A percentile compares a stretch with the other conserved stretches of the same genome.
These are phyloP conservation scores for Tuta absoluta DNA, from an alignment of 2,888 invertebrate genomes.

Conservation along the genomic window DNA sequence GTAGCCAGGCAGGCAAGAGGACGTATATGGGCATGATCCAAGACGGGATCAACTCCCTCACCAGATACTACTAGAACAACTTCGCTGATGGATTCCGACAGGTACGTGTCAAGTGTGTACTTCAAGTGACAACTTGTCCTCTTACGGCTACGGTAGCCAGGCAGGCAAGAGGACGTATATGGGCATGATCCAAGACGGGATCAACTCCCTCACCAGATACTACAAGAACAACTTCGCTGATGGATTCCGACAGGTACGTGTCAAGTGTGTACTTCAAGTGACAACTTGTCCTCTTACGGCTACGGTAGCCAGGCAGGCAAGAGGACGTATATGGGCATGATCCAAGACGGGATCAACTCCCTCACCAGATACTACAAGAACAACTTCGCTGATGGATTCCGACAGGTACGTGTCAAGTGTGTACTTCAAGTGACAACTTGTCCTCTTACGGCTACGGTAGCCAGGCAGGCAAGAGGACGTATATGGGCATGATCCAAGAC, in stretches of 20 bases:
- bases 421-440: not conserved
- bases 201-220: conserved; percentile 95
- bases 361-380: conserved; percentile 97
- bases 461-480: conserved; percentile 85
- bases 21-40: conserved; percentile 90
- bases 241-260: conserved; percentile 91
- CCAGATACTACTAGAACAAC: conserved; percentile 98
- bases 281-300: conserved; percentile 46
- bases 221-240: conserved; percentile 99
- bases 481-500: conserved; percentile 30
- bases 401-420: conserved; percentile 83
- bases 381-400: conserved; percentile 97
- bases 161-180: conserved; percentile 94
- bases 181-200: conserved; percentile 93
- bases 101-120: conserved; percentile 61
- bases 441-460: conserved; percentile 85
- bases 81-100: conserved; percentile 97
- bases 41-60: conserved; percentile 95
- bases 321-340: conserved; percentile 90
- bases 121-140: no score
- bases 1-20: no score
- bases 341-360: conserved; percentile 95
- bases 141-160: no score
- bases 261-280: not conserved
- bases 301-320: conserved; percentile 98